Base-by-base conservation (phyloP, 2,888 invertebrate species). In the Zaprionus bogoriensis region DNA sequence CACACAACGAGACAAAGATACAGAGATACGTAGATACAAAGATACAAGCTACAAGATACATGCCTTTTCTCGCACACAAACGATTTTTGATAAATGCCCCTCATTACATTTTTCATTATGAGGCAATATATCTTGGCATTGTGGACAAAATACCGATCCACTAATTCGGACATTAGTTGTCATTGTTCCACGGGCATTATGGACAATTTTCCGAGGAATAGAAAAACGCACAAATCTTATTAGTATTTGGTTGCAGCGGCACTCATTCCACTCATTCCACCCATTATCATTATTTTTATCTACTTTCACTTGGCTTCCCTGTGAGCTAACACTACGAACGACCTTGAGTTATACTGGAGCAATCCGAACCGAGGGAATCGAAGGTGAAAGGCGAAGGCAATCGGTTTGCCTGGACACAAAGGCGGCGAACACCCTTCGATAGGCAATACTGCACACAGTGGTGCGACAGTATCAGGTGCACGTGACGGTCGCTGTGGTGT, bases 51-150 rank as follows among this genome's bases (percentile, higher is more conserved):
- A 63, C 41, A 30, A 70, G 62, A 67, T 73, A 66, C 60, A 63
- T 44, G 68, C 32, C 46, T 42, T 14, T 47, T 38, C 61, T 42
- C 48, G 48, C 53, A 6, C 62, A 42, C 63, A 68, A 85, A 84
- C 73, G 71, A 80, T 84, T 79, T 84, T 88, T 87, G 82, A 87
- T 88, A 88, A 87, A 83, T 86, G 69, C 53, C 46, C 39, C 63
- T 80, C 77, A 83, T 80, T 80, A 80, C 73, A 75, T 64, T 83
- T 80, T 80, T 80, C 77, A 80, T 80, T 80, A 80, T 75, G 84
- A 67, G 60, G 23, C 36, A 53, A 83, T 83, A 66, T 73, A 75
- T 80, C 80, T 65, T 39, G 19, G 45, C 62, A 62, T 74, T 79
- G 79, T 78, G 74, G 12, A 38, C 58, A 50, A 58, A 48, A 54